Base-by-base conservation (phyloP, 1,140 invertebrate genomes). In the Drosophila ficusphila region DNA sequence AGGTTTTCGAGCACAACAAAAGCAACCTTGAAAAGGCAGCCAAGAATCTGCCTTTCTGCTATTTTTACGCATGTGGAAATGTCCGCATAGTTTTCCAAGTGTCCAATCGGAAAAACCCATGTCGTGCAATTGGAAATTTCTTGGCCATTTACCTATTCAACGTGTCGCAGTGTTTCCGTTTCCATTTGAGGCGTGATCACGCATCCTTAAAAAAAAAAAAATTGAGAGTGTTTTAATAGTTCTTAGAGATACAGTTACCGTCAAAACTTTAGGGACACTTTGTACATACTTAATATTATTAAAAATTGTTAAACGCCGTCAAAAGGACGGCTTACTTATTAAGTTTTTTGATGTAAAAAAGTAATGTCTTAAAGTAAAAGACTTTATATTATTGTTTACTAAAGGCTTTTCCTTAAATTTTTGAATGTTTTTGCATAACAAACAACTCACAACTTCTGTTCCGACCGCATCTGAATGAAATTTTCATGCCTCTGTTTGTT, bases 21-120 rank as follows among this genome's bases (percentile, higher is more conserved):
- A 73, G 81, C 81, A 85, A 85, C 81, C 81, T 85, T 85, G 81
- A 85, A 85, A 79, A 86, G 71, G 58, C 71, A 86, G 39, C 75
- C 58, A 68, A 73, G 33, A 56, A 33, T 42, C 31, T 42, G 68
- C 53, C 36, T 60, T 71, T 71, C 67, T 19, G 21, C 76, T 85
- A 85, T 85, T 85, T 85, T 56, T 78, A 73, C 9, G 44, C 61
- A 25, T 51, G 25, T 73, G 41, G 79, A 79, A 79, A 52, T 53
- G 52, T 49, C 74, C 62, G 60, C 69, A 76, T 61, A 56, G 79
- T 65, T 61, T 48, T 76, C 51, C 44, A 73, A 74, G 69, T 72
- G 81, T 85, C 79, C 79, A 85, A 83, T 78, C 49, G 57, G 72
- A 76, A 67, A 67, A 73, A 58, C 36, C 34, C 52, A 33, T 19